Evolutionary conservation across 2,113 vertebrate genomes (phyloP), one percentile per base, ranked within the genome.

Genomic region (Amia ocellicauda): DNA sequence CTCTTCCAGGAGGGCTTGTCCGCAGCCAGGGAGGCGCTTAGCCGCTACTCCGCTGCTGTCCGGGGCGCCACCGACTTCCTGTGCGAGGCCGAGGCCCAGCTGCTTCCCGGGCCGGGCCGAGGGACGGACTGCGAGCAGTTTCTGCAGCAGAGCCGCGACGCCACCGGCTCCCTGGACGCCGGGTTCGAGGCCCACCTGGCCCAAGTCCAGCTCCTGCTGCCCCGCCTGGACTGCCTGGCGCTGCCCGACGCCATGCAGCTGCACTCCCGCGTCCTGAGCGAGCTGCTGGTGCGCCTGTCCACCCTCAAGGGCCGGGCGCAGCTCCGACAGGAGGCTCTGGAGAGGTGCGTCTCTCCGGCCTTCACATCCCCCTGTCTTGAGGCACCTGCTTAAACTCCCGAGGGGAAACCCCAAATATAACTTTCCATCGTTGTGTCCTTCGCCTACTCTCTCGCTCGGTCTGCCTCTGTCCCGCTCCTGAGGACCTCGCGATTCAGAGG

Each of bases 1-100:
- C n/a, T n/a, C n/a, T 71, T 74, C 17, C 74, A 98, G 96, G 77
- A 62, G 61, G 70, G 59, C 40, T 62, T 94, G 58, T 70, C 78
- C 3, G 78, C 85, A 14, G 85, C 89, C 0, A 82, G 70, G 41
- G 61, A 82, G 60, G 74, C 70, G 22, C 9, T 88, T 64, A 83
- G 79, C 26, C 69, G 63, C 63, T 93, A 93, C 65, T 71, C 47
- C 0, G 17, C 61, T 3, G 75, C 83, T 0, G 70, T 94, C 7
- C 64, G 62, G 31, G 71, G 67, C 29, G 78, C 86, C 0, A 24
- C 52, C 0, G 58, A 28, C 2, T 74, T 89, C 63, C 78, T 93
- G 0, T 54, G 70, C 16, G 78, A 84, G 52, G 73, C 68, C 0
- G 88, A 92, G 77, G 65, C 74, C 29, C 66, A 51, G 13, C 29